These are phyloP conservation scores for Vimba vimba DNA, from an alignment of 2,113 vertebrate species.

Conservation along the genomic window DNA sequence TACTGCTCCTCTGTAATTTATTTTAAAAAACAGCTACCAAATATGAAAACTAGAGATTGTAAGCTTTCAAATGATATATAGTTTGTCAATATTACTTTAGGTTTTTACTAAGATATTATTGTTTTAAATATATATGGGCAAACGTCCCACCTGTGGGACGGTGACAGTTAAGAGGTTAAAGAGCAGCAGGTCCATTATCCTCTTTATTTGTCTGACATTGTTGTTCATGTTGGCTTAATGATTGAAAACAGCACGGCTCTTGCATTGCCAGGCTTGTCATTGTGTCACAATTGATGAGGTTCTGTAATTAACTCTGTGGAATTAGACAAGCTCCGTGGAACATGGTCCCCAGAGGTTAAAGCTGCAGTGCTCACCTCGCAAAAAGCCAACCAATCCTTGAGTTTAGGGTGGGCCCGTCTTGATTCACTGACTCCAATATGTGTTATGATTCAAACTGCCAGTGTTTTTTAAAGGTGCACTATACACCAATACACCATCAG, in stretches of 20 bases:
- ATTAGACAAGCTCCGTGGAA: conserved; percentile 37
- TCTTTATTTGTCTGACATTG: conserved; percentile 53
- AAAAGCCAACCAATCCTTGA: background rate
- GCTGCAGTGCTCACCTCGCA: background rate
- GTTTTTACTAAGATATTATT: too few species aligned
- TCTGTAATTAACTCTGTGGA: conserved; percentile 54
- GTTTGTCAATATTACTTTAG: too few species aligned
- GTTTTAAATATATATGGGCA: too few species aligned
- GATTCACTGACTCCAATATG: conserved; percentile 25
- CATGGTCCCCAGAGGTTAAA: conserved; percentile 35
- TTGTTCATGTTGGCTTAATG: conserved; percentile 56
- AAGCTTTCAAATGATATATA: too few species aligned
- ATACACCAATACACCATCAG: too few species aligned
- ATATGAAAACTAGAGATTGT: too few species aligned
- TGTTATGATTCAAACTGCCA: conserved; percentile 14
- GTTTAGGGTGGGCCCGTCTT: conserved; percentile 1
- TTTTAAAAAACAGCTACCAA: too few species aligned
- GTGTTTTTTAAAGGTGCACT: background rate
- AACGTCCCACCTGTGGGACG: too few species aligned
- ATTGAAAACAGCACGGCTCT: conserved; percentile 46
- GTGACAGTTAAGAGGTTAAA: too few species aligned
- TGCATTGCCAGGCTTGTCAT: conserved; percentile 44
- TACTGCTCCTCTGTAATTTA: too few species aligned
- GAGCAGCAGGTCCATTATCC: conserved; percentile 48
- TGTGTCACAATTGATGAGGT: conserved; percentile 50